Evolutionary conservation across 1,140 invertebrate species (phyloP).

Genomic region (Drosophila bocki): DNA sequence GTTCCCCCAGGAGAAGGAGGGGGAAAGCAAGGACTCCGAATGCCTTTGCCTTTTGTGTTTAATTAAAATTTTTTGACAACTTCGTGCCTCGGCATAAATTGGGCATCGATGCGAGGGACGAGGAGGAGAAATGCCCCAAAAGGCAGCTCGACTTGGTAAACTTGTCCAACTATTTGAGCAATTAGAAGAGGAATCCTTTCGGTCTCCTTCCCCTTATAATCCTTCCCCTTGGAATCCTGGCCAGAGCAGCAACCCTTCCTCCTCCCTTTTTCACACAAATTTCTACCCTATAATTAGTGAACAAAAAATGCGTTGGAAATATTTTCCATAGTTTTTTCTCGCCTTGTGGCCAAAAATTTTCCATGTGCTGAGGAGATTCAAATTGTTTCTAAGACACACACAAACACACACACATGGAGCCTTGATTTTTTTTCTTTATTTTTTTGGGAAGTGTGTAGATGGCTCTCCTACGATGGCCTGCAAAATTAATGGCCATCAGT

Average conservation of each 20-base stretch:
- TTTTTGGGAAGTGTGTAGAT: not conserved
- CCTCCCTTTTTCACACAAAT: not conserved
- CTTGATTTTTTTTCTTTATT: not conserved
- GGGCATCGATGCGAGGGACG: constrained; percentile 48
- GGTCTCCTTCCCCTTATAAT: not conserved
- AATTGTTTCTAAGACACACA: constrained; percentile 2
- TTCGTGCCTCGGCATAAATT: constrained; percentile 75
- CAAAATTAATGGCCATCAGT: constrained; percentile 80
- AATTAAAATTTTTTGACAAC: constrained; percentile 78
- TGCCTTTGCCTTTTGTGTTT: constrained; percentile 45
- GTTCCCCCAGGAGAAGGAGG: not conserved
- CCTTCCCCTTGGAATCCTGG: not conserved
- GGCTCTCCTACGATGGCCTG: constrained; percentile 54
- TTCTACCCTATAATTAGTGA: constrained; percentile 33
- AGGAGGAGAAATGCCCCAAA: constrained; percentile 12
- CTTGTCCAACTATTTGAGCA: constrained; percentile 73
- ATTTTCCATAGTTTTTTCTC: constrained; percentile 8
- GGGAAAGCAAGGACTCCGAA: not conserved
- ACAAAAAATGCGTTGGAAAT: constrained; percentile 20
- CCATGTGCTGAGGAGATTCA: constrained; percentile 12
- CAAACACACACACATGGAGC: not conserved
- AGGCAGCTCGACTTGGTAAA: constrained; percentile 19
- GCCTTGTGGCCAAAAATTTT: constrained; percentile 2
- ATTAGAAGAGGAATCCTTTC: constrained; percentile 56
- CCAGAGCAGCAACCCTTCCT: constrained; percentile 1